Percentiles rank a stretch among this genome's conserved stretches.
phyloP scores from a whole-genome alignment of 2,797 vertebrate genomes.

The Malurus splendens region DNA sequence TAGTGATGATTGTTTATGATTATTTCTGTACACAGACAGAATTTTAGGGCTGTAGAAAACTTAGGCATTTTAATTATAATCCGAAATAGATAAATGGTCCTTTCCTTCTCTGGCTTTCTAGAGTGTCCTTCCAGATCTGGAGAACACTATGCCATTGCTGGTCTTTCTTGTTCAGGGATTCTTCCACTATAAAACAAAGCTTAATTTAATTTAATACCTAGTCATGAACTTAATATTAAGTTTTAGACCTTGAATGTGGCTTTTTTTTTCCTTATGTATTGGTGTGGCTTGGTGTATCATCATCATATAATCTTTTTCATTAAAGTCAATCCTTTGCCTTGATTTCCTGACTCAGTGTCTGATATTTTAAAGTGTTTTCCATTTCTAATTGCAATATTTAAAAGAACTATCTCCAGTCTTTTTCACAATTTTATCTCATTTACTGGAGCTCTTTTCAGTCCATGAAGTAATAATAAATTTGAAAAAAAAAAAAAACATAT shows the following conservation, averaged over 20 bases:
- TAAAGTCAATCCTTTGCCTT: neutral
- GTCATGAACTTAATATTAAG: neutral
- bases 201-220: neutral
- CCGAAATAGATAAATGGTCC: neutral
- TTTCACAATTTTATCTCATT: neutral
- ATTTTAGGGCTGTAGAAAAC: neutral
- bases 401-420: neutral
- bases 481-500: fast-evolving
- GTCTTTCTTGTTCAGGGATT: neutral
- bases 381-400: neutral
- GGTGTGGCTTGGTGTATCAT: neutral
- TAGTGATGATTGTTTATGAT: neutral
- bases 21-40: neutral
- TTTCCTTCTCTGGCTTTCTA: neutral
- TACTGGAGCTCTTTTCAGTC: neutral
- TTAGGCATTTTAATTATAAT: neutral
- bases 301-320: neutral
- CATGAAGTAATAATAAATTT: neutral
- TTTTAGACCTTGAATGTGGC: neutral
- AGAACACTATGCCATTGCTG: neutral
- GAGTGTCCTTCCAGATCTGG: neutral
- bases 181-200: neutral
- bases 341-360: neutral
- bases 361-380: neutral
- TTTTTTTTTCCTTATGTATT: neutral